Base-by-base conservation (phyloP, 2,888 invertebrate genomes). In the Protophormia terraenovae region DNA sequence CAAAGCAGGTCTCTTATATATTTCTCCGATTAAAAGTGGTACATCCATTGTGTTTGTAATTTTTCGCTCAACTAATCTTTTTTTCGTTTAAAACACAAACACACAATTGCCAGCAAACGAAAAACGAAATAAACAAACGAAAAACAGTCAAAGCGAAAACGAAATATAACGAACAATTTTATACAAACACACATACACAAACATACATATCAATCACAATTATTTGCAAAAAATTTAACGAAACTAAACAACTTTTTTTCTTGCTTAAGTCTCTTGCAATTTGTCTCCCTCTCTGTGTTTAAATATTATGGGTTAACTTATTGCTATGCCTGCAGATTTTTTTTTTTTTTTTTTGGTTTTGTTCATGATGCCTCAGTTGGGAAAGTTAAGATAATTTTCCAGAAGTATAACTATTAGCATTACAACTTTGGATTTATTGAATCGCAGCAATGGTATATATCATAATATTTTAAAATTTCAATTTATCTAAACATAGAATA, bases 21-120 rank as follows among this genome's bases (percentile, higher is more conserved):
- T 89, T 85, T 91, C 91, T 58, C 84, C 87, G 85, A 91, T 91
- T 88, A 91, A 89, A 83, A 87, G 88, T 45, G 86, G 86, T 72
- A 75, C 89, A 88, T 91, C 90, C 89, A 91, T 88, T 84, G 88
- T 84, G 84, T 89, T 88, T 87, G 88, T 87, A 88, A 89, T 90
- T 89, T 90, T 88, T 90, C 89, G 87, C 86, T 69, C 86, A 84
- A 91, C 89, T 90, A 85, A 89, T 88, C 41, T 41, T 8, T 50
- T 75, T 32, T 75, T 41, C 27, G 12, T 27, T 60, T 22, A 32
- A 27, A 38, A 38, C 24, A 35, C 22, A 38, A 38, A 29, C 29
- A 62, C n/a, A 1, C 47, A 47, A n/a, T 32, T 64, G 24, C 22
- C 3, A 75, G 41, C 29, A 12, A 66, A 32, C 55, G 32, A 62